phyloP scores from a whole-genome alignment of 2,888 invertebrate species.

The Helobdella robusta region DNA sequence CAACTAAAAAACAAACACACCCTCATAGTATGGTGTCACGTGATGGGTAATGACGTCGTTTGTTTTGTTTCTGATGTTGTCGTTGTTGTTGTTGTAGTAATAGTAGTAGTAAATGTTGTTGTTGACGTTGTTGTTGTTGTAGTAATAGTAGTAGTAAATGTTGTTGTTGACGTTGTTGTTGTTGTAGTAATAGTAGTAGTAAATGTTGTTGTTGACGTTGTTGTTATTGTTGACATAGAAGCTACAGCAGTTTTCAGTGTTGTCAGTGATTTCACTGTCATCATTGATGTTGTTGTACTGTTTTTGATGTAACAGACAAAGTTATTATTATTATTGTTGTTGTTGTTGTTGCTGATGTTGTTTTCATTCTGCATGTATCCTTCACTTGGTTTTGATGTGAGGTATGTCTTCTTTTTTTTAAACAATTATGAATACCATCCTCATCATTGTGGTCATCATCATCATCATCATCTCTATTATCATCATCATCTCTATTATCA shows the following conservation, averaged over 20 bases:
- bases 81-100: not conserved
- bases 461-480: not conserved
- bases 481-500: constrained; percentile 1
- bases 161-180: not conserved
- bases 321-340: too few relatives aligned
- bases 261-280: too few relatives aligned
- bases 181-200: not conserved
- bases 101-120: not conserved
- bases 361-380: too few relatives aligned
- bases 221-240: too few relatives aligned
- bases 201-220: too few relatives aligned
- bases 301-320: too few relatives aligned
- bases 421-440: not conserved
- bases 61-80: not conserved
- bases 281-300: too few relatives aligned
- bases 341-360: too few relatives aligned
- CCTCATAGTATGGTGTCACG: not conserved
- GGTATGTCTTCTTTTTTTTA: too few relatives aligned
- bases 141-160: not conserved
- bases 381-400: too few relatives aligned
- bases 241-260: not conserved
- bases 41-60: not conserved
- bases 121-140: not conserved
- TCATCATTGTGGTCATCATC: constrained; percentile 1
- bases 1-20: too few relatives aligned